phyloP scores from a whole-genome alignment of 2,113 vertebrate species.

The Brachypteracias leptosomus region DNA sequence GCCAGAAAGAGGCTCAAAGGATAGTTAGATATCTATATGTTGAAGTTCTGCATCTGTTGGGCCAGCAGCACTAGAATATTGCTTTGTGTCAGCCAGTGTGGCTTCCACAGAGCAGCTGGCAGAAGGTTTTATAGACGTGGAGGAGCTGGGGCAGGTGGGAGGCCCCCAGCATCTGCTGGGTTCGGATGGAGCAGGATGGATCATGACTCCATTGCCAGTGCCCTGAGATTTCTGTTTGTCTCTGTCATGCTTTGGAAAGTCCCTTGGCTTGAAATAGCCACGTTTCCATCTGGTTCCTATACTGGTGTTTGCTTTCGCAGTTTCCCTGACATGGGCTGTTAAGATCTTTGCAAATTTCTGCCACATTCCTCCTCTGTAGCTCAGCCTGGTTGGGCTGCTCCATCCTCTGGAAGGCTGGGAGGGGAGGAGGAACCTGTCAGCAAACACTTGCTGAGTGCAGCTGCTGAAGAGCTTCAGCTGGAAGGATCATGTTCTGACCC shows the following conservation, averaged over 20 bases:
- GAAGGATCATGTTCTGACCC: background rate
- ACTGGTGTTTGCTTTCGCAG: background rate
- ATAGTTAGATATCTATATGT: background rate
- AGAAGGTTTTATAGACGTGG: background rate
- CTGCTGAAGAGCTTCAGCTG: background rate
- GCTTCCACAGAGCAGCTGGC: background rate
- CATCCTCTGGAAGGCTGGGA: background rate
- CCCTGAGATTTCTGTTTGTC: background rate
- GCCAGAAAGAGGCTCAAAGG: background rate
- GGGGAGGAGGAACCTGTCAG: background rate
- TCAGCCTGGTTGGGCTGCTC: background rate
- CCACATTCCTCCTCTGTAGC: background rate
- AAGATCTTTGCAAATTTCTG: background rate
- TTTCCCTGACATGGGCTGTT: background rate
- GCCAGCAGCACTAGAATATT: background rate
- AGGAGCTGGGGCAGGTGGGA: background rate
- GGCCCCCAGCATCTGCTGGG: background rate
- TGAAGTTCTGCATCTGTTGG: background rate
- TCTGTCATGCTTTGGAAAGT: slow-evolving; percentile 5
- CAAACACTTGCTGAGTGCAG: background rate
- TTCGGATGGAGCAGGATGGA: background rate
- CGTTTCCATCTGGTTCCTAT: slow-evolving; percentile 2
- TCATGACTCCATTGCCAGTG: background rate
- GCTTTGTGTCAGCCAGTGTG: background rate
- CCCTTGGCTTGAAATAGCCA: background rate